These are phyloP conservation scores for Tetranychus cinnabarinus DNA, from an alignment of 1,140 invertebrate genomes.

Conservation along the genomic window DNA sequence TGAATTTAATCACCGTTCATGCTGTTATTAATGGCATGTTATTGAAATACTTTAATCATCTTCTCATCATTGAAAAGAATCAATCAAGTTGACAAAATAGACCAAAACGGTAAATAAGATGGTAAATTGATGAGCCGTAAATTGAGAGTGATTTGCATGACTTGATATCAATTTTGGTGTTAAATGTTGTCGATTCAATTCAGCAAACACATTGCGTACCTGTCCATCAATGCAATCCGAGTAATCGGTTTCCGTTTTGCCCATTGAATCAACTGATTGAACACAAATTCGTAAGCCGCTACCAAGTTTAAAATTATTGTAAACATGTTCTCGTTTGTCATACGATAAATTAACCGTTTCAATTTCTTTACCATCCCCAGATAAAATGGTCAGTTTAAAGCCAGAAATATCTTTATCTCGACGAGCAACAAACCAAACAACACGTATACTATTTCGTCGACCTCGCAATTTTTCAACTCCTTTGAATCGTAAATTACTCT, in stretches of 20 bases:
- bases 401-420: conserved; percentile 1
- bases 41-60: too few relatives aligned
- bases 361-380: not conserved
- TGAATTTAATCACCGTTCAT: too few relatives aligned
- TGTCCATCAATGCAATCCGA: not conserved
- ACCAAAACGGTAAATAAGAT: too few relatives aligned
- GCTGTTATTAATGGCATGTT: too few relatives aligned
- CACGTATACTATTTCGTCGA: not conserved
- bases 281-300: conserved; percentile 1
- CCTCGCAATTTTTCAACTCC: conserved; percentile 2
- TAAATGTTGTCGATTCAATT: not conserved
- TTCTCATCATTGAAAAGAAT: too few relatives aligned
- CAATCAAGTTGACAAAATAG: too few relatives aligned
- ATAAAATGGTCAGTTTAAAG: not conserved
- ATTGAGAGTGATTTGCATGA: not conserved
- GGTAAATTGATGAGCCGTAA: too few relatives aligned
- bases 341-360: not conserved
- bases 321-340: not conserved
- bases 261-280: conserved; percentile 1
- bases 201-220: not conserved
- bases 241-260: not conserved
- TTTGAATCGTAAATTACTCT: not conserved
- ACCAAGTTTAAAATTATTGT: not conserved
- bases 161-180: not conserved
- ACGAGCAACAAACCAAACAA: conserved; percentile 5